Evolutionary conservation across 2,888 invertebrate species (phyloP), one percentile per base, ranked within the genome.

Genomic region (Yponomeuta sedellus): DNA sequence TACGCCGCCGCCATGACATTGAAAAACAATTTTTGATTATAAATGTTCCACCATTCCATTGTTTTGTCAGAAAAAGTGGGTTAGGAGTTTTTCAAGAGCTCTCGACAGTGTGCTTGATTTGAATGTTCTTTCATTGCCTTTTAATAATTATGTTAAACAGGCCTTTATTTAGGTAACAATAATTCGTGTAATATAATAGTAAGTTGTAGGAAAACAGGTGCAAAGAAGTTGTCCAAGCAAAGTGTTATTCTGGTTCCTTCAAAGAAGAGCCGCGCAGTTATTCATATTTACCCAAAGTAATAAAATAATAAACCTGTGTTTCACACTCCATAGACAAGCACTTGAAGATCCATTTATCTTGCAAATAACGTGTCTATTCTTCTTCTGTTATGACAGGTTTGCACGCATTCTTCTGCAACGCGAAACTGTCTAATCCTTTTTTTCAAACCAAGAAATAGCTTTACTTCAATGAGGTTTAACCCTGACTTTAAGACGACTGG

Each of bases 1-100:
- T 16, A 16, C 16, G 16, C n/a, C 44, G 61, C 56, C 70, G 62
- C 71, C 73, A 71, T 76, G 77, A 77, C 75, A 71, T 73, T 71
- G 71, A 75, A 64, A 56, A 64, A 64, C 25, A 25, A 10, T n/a
- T 25, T 40, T 44, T 22, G 44, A 59, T 22, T 44, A 40, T 40
- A 10, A 22, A 39, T 39, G 16, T 52, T 52, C 16, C 16, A 52
- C 59, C 25, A 44, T 39, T 19, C 20, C 11, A 63, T 63, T 63
- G 63, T 40, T 40, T 63, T 44, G 63, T 44, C 63, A 19, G 16
- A 20, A 52, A 63, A 63, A 28, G 63, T 63, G 22, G 63, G 63
- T 22, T 22, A 63, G 44, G 16, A 52, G 44, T 52, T 16, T 16
- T 52, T 52, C 44, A 52, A 12, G 25, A 11, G 61, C 22, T 34